Percentiles rank a stretch among this genome's conserved stretches.
Evolutionary conservation across 2,797 vertebrate genomes (phyloP).

Genomic region (Brachyalestes nurse): DNA sequence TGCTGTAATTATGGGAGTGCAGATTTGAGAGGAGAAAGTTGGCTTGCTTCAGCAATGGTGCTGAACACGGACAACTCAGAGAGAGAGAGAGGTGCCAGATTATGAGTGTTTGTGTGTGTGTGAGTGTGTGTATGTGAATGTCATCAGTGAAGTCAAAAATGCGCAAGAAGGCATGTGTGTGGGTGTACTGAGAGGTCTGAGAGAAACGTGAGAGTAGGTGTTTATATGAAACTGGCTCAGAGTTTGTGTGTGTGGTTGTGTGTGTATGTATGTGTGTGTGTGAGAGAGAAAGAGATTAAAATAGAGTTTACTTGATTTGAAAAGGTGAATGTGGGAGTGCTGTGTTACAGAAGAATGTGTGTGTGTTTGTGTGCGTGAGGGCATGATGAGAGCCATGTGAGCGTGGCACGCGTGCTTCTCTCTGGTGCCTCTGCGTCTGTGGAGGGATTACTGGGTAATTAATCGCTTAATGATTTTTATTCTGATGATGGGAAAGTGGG

Average conservation of each 20-base stretch:
- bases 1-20: constrained; percentile 15
- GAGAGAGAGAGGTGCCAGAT: background rate
- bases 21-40: background rate
- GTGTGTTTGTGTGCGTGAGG: background rate
- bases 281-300: background rate
- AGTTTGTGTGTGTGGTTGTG: background rate
- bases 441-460: constrained; percentile 66
- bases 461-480: constrained; percentile 70
- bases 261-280: too few species aligned
- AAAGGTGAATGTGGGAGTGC: constrained; percentile 38
- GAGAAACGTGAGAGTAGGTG: background rate
- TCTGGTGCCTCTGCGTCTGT: constrained; percentile 51
- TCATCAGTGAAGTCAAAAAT: constrained; percentile 2
- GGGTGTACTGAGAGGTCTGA: background rate
- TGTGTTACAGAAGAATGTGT: background rate
- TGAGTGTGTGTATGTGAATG: background rate
- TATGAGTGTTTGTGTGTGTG: constrained; percentile 7
- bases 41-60: background rate
- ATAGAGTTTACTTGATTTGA: constrained; percentile 9
- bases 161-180: constrained; percentile 1
- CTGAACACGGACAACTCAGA: background rate
- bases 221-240: background rate
- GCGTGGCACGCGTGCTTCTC: constrained; percentile 48
- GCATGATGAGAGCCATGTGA: constrained; percentile 65
- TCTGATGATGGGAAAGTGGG: constrained; percentile 55